phyloP scores from a whole-genome alignment of 64 coral and sea anemone species.

The Dendrophyllia cribrosa region DNA sequence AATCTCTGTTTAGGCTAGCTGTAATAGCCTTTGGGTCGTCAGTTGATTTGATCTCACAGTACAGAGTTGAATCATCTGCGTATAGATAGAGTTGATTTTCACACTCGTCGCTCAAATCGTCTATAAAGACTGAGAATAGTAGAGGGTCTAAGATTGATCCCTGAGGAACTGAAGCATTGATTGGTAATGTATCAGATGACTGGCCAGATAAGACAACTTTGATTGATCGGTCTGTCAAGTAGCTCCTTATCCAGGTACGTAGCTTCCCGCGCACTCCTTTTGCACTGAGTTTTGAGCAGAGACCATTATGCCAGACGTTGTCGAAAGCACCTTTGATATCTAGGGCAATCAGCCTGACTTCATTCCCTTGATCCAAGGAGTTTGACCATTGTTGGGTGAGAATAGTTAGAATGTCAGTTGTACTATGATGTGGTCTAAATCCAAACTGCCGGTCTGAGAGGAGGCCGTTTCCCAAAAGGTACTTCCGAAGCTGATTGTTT shows the following conservation, averaged over 20 bases:
- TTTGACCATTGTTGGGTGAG: background rate
- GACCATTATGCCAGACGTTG: background rate
- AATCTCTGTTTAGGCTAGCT: no score
- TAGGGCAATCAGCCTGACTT: background rate
- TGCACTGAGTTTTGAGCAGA: background rate
- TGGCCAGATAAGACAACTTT: no score
- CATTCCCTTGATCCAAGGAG: background rate
- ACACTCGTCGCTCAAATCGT: background rate
- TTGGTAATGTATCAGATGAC: no score
- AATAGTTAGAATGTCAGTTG: conserved; percentile 1
- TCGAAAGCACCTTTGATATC: background rate
- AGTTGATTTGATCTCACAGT: no score
- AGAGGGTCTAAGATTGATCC: background rate
- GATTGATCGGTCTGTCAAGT: no score
- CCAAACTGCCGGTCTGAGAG: conserved; percentile 72
- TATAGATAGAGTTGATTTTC: background rate
- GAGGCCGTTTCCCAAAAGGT: conserved; percentile 27
- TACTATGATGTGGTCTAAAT: conserved; percentile 38
- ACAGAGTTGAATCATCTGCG: conserved; percentile 8
- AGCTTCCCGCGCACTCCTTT: no score
- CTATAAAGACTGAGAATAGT: background rate
- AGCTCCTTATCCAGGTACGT: no score
- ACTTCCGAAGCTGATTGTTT: conserved; percentile 26
- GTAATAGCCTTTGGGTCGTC: no score
- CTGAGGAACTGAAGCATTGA: no score